A percentile compares a stretch with the other conserved stretches of the same genome.
phyloP scores from a whole-genome alignment of 2,113 vertebrate genomes.

The Chionis minor region DNA sequence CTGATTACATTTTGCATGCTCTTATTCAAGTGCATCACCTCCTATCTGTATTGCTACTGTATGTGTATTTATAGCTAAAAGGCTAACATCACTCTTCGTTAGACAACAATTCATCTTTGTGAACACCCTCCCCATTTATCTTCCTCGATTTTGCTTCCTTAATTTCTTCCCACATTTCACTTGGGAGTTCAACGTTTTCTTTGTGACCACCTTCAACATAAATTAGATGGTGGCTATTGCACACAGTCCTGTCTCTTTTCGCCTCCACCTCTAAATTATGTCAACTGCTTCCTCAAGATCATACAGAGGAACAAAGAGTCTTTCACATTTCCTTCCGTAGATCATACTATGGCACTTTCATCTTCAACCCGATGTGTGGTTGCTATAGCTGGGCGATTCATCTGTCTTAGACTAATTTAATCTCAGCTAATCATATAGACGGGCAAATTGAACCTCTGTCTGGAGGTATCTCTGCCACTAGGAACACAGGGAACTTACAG shows the following conservation, averaged over 20 bases:
- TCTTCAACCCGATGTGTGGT: background rate
- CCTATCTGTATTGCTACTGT: slow-evolving; percentile 5
- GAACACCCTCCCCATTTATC: slow-evolving; percentile 18
- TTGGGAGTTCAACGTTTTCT: background rate
- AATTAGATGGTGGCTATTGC: background rate
- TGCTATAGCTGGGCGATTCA: background rate
- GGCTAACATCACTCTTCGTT: slow-evolving; percentile 21
- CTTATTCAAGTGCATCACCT: slow-evolving; percentile 21
- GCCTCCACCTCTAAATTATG: background rate
- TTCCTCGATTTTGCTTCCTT: slow-evolving; percentile 10
- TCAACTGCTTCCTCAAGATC: background rate
- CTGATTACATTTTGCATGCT: slow-evolving; percentile 17
- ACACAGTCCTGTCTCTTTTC: background rate
- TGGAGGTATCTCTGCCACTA: background rate
- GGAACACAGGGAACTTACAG: background rate
- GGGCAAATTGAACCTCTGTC: background rate
- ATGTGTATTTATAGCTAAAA: slow-evolving; percentile 43
- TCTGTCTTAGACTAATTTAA: background rate
- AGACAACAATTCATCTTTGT: slow-evolving; percentile 38
- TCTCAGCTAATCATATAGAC: background rate
- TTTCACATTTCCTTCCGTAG: background rate
- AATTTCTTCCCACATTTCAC: background rate
- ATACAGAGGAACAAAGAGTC: background rate
- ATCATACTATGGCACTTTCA: background rate
- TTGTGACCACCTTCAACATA: background rate